phyloP scores from a whole-genome alignment of 2,797 vertebrate genomes.

The Denticeps clupeoides region DNA sequence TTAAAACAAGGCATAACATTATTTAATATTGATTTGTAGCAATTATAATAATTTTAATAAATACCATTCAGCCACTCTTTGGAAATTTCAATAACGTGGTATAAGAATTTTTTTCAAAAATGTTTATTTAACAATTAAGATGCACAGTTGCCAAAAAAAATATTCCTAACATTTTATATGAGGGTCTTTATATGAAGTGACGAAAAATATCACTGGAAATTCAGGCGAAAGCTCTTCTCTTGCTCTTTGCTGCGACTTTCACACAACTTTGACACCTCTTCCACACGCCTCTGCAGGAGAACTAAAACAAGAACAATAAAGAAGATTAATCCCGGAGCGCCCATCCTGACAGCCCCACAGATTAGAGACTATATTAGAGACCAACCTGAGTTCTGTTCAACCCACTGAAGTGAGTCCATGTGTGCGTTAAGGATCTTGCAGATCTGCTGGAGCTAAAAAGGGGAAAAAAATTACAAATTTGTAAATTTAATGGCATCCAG shows the following conservation, averaged over 20 bases:
- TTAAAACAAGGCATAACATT: no score
- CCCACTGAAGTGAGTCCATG: conserved; percentile 87
- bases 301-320: conserved; percentile 39
- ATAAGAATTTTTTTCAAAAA: no score
- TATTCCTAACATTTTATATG: no score
- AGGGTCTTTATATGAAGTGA: not conserved
- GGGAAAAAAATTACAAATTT: not conserved
- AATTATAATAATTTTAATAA: no score
- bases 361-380: not conserved
- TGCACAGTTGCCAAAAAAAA: no score
- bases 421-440: conserved; percentile 86
- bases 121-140: no score
- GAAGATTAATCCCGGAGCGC: not conserved
- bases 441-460: conserved; percentile 76
- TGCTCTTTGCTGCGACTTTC: conserved; percentile 87
- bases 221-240: conserved; percentile 78
- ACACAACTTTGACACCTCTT: conserved; percentile 82
- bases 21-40: no score
- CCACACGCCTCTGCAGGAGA: conserved; percentile 84
- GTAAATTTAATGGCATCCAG: not conserved
- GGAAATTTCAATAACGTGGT: no score
- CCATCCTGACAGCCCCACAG: not conserved
- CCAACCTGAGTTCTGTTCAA: conserved; percentile 79
- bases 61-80: no score
- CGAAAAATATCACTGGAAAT: conserved; percentile 62